Base-by-base conservation (phyloP, 2,888 invertebrate genomes). In the Agonopterix alstromeriana region DNA sequence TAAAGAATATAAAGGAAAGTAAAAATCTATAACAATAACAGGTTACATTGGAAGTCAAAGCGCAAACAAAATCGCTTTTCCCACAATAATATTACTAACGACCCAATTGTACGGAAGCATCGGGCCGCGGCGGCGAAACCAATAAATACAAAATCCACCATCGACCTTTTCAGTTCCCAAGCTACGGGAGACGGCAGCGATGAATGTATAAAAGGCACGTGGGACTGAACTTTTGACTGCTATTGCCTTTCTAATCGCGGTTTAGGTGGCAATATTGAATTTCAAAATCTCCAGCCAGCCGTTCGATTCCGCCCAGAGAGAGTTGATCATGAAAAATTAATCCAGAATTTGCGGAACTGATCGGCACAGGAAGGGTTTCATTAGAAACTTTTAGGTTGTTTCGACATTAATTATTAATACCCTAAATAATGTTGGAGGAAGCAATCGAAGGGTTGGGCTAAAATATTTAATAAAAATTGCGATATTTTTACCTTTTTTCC, bases 401-500 rank as follows among this genome's bases (percentile, higher is more conserved):
- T 58, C 56, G 53, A 58, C 64, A 66, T 67, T 68, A 66, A 71
- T 73, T 67, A 71, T 72, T 70, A 66, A 57, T 59, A 55, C 52
- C 58, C 57, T 58, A 55, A 60, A 62, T 63, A 54, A 57, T 52
- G 58, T 56, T 51, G 50, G 54, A 44, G 54, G 46, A 47, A 51
- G 53, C 56, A 51, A 60, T 59, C 52, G 54, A 56, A 53, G 42
- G 42, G 42, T 43, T 9, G 7, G 27, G 45, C 36, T 41, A 38
- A 47, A 44, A 50, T 47, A 49, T 51, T 42, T 49, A 44, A 41
- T 47, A 17, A 46, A 40, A 40, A 40, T 38, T 45, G 45, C 42
- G 27, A 42, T 36, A 54, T 10, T 46, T 14, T 10, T 89, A 93
- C 93, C 93, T 90, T 91, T 92, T 82, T 92, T 93, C 73, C 87